phyloP scores from a whole-genome alignment of 1,140 invertebrate genomes.

The Diachasmimorpha longicaudata region DNA sequence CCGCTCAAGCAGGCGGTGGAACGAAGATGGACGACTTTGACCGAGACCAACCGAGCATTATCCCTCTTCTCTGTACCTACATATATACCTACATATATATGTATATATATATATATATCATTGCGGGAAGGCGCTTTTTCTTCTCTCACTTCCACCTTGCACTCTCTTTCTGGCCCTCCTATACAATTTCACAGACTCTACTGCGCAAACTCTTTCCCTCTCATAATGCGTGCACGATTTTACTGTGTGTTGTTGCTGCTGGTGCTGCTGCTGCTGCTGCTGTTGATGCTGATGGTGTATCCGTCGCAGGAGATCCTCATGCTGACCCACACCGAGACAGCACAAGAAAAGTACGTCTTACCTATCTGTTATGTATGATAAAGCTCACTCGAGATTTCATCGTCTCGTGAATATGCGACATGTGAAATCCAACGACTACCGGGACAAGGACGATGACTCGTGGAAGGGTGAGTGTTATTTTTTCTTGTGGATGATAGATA shows the following conservation, averaged over 20 bases:
- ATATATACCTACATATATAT: no score
- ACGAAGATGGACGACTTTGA: constrained; percentile 48
- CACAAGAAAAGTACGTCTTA: no score
- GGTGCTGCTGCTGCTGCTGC: no score
- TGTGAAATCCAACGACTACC: neutral
- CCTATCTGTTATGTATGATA: neutral
- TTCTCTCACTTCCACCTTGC: neutral
- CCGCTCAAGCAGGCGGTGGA: constrained; percentile 6
- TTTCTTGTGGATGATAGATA: neutral
- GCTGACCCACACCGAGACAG: neutral
- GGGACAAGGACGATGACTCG: neutral
- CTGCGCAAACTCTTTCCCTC: neutral
- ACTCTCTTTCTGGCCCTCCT: neutral
- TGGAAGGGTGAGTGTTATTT: neutral
- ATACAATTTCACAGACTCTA: neutral
- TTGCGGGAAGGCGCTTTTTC: neutral
- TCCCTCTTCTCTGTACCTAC: neutral
- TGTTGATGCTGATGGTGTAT: no score
- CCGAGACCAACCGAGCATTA: neutral
- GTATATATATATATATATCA: neutral
- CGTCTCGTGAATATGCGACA: neutral
- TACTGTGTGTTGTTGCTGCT: neutral
- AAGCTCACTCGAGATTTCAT: neutral
- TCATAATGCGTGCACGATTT: neutral
- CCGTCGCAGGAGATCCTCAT: neutral